Conservation (phyloP, 2,888 invertebrate species). For the Drosophila infuscata region DNA sequence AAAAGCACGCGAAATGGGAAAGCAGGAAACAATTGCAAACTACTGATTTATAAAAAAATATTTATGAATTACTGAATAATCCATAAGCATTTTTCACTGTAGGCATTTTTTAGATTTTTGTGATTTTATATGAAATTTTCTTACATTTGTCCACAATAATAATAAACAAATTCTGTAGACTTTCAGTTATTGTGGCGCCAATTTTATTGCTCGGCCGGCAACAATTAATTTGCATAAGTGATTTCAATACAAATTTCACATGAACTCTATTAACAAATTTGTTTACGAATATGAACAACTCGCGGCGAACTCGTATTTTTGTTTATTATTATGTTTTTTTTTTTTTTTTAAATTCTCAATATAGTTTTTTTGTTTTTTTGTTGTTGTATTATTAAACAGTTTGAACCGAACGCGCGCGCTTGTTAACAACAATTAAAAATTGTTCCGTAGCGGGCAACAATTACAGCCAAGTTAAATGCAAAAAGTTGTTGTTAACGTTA, state of each 20-base stretch:
- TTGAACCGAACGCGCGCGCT: conserved; percentile 73
- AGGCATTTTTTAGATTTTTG: background rate
- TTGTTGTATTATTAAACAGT: conserved; percentile 13
- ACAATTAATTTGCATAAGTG: conserved; percentile 47
- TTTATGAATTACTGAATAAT: conserved; percentile 16
- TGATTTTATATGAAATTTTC: conserved; percentile 3
- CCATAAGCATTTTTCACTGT: background rate
- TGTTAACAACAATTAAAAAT: conserved; percentile 82
- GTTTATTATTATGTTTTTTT: conserved; percentile 5
- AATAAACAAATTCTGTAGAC: conserved; percentile 24
- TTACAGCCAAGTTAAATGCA: conserved; percentile 76
- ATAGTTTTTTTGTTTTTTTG: conserved; percentile 2
- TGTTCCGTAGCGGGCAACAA: conserved; percentile 67
- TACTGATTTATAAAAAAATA: conserved; percentile 15
- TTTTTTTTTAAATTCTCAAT: background rate
- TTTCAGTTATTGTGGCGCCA: conserved; percentile 44
- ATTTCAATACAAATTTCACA: conserved; percentile 44
- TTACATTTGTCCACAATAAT: conserved; percentile 32
- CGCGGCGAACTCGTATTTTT: conserved; percentile 41
- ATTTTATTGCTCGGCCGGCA: conserved; percentile 23
- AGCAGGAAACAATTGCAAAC: conserved; percentile 58
- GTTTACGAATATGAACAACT: conserved; percentile 47
- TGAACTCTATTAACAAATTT: conserved; percentile 54
- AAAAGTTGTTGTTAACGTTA: conserved; percentile 45
- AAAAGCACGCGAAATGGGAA: conserved; percentile 55